Evolutionary conservation across 2,888 invertebrate species (phyloP), one percentile per base, ranked within the genome.

Genomic region (Megaustenia siamemsis): DNA sequence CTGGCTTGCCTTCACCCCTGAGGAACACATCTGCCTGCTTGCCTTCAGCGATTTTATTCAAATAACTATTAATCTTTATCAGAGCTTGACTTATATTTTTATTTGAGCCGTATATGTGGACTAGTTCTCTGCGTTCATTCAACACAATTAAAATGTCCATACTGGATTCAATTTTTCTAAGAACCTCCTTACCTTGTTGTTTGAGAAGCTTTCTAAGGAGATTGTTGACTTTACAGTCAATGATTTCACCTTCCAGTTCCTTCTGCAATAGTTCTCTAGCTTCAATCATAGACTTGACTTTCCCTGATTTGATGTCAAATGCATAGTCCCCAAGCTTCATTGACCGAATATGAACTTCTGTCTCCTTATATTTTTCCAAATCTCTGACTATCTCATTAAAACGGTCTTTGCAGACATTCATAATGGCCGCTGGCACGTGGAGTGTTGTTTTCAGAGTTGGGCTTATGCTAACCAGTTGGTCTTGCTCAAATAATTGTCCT

Each of bases 1-100:
- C 86, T 21, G 91, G 91, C 63, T 88, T 89, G 0, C 83, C 86
- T 24, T 78, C 78, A 0, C 89, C 90, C 79, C 86, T 88, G 28
- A 92, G 84, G 18, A 38, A 32, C 0, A 90, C n/a, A 15, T 77
- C 83, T 24, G 71, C 56, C 6, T 49, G 38, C 12, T 45, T 76
- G 15, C 81, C 82, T 10, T 49, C 71, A 40, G n/a, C 32, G 21
- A 83, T 68, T n/a, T 69, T 63, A 21, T 32, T 32, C 4, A 87
- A 76, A 68, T 81, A 87, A 6, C 35, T 40, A 68, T 87, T 82
- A 10, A 87, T 84, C 68, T 78, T 35, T 8, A 53, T 8, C 18
- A 40, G 40, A 28, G 66, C 79, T 32, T 75, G 28, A 12, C 24
- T 87, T 45, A 84, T 68, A 5, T 45, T 73, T 43, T 8, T n/a